Percentiles rank a stretch among this genome's conserved stretches.
These are phyloP conservation scores for Palythoa caribaeorum DNA, from an alignment of 92 coral and sea anemone species.

Conservation along the genomic window DNA sequence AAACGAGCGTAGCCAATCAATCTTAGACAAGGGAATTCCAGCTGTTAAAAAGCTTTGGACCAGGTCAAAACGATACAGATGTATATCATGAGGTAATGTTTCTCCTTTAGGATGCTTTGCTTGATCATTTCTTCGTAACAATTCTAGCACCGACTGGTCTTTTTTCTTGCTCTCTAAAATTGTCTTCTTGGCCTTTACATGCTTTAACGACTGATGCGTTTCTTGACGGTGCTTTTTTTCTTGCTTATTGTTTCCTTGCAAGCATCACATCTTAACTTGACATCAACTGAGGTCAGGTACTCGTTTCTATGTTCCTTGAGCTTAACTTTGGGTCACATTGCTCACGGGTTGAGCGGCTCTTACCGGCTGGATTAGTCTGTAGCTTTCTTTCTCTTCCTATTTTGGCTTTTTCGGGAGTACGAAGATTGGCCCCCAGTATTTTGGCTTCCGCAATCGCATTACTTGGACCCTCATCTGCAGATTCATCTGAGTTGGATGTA, in stretches of 20 bases:
- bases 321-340: constrained; percentile 55
- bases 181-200: constrained; percentile 50
- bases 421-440: constrained; percentile 12
- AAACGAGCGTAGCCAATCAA: constrained; percentile 67
- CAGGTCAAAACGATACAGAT: constrained; percentile 50
- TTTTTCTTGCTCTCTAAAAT: constrained; percentile 48
- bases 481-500: constrained; percentile 25
- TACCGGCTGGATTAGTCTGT: constrained; percentile 53
- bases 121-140: constrained; percentile 58
- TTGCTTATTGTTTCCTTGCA: constrained; percentile 1
- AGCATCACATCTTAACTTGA: constrained; percentile 36
- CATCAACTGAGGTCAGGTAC: constrained; percentile 56
- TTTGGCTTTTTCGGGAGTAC: constrained; percentile 33
- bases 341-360: constrained; percentile 61
- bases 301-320: constrained; percentile 49
- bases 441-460: constrained; percentile 25
- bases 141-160: constrained; percentile 54
- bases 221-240: constrained; percentile 48
- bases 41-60: constrained; percentile 49
- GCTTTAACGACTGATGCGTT: constrained; percentile 46
- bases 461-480: constrained; percentile 34
- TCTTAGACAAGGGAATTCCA: constrained; percentile 61
- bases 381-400: constrained; percentile 51
- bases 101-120: constrained; percentile 49
- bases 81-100: constrained; percentile 52